Evolutionary conservation across 2,113 vertebrate genomes (phyloP), one percentile per base, ranked within the genome.

Genomic region (Corvus cornix): DNA sequence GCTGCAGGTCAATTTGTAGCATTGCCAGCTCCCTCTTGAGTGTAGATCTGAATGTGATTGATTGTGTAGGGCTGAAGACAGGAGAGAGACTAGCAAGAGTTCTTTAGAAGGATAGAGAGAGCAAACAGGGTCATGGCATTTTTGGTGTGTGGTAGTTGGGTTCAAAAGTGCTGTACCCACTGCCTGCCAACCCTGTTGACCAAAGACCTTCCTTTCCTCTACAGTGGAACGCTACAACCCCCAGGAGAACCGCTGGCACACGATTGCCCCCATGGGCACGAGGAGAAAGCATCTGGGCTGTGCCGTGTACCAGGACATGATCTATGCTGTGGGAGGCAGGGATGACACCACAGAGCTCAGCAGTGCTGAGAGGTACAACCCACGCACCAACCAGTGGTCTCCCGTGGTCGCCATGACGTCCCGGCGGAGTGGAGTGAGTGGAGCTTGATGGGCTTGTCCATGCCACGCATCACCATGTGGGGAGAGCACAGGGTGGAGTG

Each of bases 231-330:
- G 99, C 77, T 99, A 99, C 97, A 99, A 99, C 84, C 99, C 99
- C 17, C 99, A 99, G 96, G 99, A 99, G 96, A 99, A 99, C 98
- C 99, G 99, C 81, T 99, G 99, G 99, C 99, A 99, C 97, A 99
- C 99, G 0, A 99, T 99, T 52, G 99, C 99, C 6, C 99, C 99
- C 20, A 99, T 99, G 99, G 99, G 99, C 27, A 99, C 99, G 0
- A 98, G 99, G 63, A 98, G 99, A 95, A 99, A 99, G 92, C 99
- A 99, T 95, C 98, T 99, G 5, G 99, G 99, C 97, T 99, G 99
- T 67, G 99, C 99, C 0, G 99, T 99, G 48, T 99, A 99, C 95
- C 99, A 99, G 97, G 99, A 99, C 97, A 99, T 99, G 99, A 99
- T 99, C 93, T 99, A 99, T 53, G 99, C 99, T 1, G 99, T 99